Conservation (phyloP, 1,140 invertebrate genomes). For the Homarus americanus region DNA sequence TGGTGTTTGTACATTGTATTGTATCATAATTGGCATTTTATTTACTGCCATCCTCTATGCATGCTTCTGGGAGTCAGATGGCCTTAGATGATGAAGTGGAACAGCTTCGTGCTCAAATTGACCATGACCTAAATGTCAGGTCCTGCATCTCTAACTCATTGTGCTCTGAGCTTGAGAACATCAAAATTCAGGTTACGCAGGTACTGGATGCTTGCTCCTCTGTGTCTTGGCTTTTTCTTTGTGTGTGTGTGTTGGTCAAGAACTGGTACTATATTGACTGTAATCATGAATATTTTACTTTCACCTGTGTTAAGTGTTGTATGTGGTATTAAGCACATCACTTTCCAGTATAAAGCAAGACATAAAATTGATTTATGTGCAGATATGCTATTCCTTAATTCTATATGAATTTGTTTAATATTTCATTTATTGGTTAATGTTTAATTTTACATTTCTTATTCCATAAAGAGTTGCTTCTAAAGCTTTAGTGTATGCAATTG, state of each 20-base stretch:
- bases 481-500: too few species aligned
- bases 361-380: too few species aligned
- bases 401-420: too few species aligned
- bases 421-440: too few species aligned
- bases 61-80: conserved; percentile 30
- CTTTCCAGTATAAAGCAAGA: too few species aligned
- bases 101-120: conserved; percentile 20
- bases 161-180: conserved; percentile 24
- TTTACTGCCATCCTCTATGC: neutral
- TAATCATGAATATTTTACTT: neutral
- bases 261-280: neutral
- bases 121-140: conserved; percentile 20
- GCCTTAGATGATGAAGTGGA: conserved; percentile 44
- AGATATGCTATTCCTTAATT: too few species aligned
- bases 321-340: too few species aligned
- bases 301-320: too few species aligned
- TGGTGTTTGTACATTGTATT: neutral
- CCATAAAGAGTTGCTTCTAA: too few species aligned
- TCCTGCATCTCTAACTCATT: conserved; percentile 7
- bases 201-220: conserved; percentile 5
- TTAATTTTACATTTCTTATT: too few species aligned
- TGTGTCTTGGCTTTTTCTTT: neutral
- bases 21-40: neutral
- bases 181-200: conserved; percentile 47
- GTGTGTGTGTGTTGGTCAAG: neutral